Base-by-base conservation (phyloP, 2,113 vertebrate species). In the Labeo catla region DNA sequence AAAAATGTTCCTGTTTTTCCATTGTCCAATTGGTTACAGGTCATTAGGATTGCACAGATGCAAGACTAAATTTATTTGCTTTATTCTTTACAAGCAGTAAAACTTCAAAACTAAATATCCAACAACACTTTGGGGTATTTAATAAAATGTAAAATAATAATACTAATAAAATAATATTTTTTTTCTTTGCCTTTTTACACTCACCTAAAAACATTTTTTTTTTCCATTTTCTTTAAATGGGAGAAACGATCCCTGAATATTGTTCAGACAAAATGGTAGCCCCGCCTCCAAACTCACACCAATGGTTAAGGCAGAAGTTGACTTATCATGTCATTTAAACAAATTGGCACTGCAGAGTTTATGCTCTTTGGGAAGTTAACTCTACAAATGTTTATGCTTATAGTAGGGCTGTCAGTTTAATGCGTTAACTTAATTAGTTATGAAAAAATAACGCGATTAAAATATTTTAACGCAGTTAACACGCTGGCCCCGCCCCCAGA, bases 1-100 rank as follows among this genome's bases (percentile, higher is more conserved):
- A 61, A 82, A 85, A 47, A n/a, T 63, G 19, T 86, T 78, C 43
- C 74, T 52, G 39, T n/a, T 77, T 88, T 73, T 23, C 21, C 52
- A 39, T 63, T 72, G 50, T 83, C 79, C 73, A 6, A 45, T 39
- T 83, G 19, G 49, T 79, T n/a, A 73, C 68, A 59, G 50, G 15
- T 52, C 68, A 79, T 84, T 23, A 81, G 39, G 43, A 34, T 21
- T 77, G 23, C 12, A 65, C 21, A 16, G 59, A 65, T 28, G 43
- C n/a, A 57, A 23, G n/a, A 81, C 7, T 28, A 49, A 28, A 81
- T 49, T 10, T 11, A 80, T 19, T 45, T 61, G 34, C 34, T 70
- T 59, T 79, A 59, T 43, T 59, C 28, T 43, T 61, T 79, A 76
- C 13, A 13, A 52, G 23, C 8, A 47, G 39, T 76, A 6, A 72